A percentile compares a stretch with the other conserved stretches of the same genome.
phyloP scores from a whole-genome alignment of 2,797 vertebrate genomes.

The Acestrorhynchus altus region DNA sequence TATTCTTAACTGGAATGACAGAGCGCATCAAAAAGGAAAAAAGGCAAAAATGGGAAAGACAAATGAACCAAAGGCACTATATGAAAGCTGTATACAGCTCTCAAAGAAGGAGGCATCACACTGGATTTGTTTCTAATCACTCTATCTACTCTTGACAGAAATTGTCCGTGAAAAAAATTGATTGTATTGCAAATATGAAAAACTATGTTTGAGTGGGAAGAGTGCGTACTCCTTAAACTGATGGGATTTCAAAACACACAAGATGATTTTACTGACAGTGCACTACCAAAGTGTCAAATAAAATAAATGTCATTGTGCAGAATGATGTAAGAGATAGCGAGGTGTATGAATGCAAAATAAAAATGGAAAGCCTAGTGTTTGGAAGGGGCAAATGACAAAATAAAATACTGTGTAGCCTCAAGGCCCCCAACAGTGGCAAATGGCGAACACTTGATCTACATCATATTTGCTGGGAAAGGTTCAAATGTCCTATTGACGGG shows the following conservation, averaged over 20 bases:
- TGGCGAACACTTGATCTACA: constrained; percentile 61
- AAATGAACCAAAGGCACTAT: constrained; percentile 38
- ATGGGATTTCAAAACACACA: constrained; percentile 65
- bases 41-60: constrained; percentile 36
- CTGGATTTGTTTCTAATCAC: constrained; percentile 58
- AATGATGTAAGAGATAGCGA: constrained; percentile 59
- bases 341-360: constrained; percentile 57
- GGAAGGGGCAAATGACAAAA: background rate
- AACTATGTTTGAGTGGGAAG: constrained; percentile 36
- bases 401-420: background rate
- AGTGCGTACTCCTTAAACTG: constrained; percentile 39
- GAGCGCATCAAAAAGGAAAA: constrained; percentile 30
- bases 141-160: constrained; percentile 55
- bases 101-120: constrained; percentile 35
- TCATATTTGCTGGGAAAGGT: constrained; percentile 71
- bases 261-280: constrained; percentile 62
- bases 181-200: constrained; percentile 48
- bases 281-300: constrained; percentile 62
- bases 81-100: constrained; percentile 39
- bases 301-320: constrained; percentile 59
- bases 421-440: constrained; percentile 56
- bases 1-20: constrained; percentile 35
- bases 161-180: constrained; percentile 53
- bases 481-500: constrained; percentile 82
- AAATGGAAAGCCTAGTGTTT: constrained; percentile 57